These are phyloP conservation scores for Leptodirus hochenwartii DNA, from an alignment of 2,888 invertebrate genomes.

Conservation along the genomic window DNA sequence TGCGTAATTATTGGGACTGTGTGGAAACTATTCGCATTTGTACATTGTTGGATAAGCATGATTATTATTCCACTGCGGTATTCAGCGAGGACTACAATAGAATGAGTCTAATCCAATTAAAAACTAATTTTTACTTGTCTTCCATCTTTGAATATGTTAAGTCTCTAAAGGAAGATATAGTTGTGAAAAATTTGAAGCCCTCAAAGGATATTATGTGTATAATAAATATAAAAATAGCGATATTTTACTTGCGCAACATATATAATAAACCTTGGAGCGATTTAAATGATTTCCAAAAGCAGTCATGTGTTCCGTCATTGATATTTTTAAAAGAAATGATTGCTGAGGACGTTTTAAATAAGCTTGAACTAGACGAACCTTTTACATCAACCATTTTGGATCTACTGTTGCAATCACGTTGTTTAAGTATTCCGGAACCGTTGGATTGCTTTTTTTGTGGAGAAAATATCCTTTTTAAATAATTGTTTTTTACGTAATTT, in stretches of 20 bases:
- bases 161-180: slow-evolving; percentile 15
- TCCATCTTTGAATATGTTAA: slow-evolving; percentile 21
- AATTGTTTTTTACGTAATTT: not conserved
- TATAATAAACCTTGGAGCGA: no score
- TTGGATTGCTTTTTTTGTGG: slow-evolving; percentile 21
- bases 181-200: slow-evolving; percentile 17
- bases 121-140: slow-evolving; percentile 19
- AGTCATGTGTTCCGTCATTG: no score
- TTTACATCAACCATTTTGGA: no score
- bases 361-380: no score
- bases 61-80: no score
- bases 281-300: no score
- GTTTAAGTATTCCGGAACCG: not conserved
- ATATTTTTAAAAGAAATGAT: not conserved
- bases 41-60: slow-evolving; percentile 1
- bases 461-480: slow-evolving; percentile 22
- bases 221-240: slow-evolving; percentile 19
- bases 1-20: slow-evolving; percentile 22
- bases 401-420: no score
- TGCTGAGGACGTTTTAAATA: not conserved
- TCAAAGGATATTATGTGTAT: slow-evolving; percentile 19
- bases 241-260: slow-evolving; percentile 19
- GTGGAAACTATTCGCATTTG: slow-evolving; percentile 20
- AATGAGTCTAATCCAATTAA: slow-evolving; percentile 18
- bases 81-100: slow-evolving; percentile 19